Evolutionary conservation across 2,797 vertebrate species (phyloP), one percentile per base, ranked within the genome.

Genomic region (Onychomys torridus): DNA sequence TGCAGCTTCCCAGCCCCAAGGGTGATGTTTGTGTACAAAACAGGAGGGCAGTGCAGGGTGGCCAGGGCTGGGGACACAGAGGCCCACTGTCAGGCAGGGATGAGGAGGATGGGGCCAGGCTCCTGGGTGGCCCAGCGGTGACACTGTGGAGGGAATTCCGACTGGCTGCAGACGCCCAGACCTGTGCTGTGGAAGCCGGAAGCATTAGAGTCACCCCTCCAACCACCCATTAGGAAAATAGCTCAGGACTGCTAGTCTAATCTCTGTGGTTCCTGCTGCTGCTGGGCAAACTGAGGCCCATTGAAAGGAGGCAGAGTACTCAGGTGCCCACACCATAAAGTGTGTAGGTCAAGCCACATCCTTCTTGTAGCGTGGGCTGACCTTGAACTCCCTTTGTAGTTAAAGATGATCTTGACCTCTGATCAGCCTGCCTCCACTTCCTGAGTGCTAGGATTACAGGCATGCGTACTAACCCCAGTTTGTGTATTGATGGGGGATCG

Each of bases 11-110:
- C 57, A 67, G 89, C 69, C 69, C 29, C 34, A 14, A 65, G 40
- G 6, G 40, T 13, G 4, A 3, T 89, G 73, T 96, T 90, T 97
- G 89, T 94, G 13, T 96, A 89, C 94, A 95, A 96, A 97, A 97
- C 94, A 98, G 82, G 69, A 59, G 67, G 49, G 59, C 73, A 46
- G 29, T n/a, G 21, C 1, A 23, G 83, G n/a, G 43, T 46, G 78
- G 77, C 69, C 81, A 75, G 52, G 71, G 37, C 21, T 21, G 32
- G 17, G n/a, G 55, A 87, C 84, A 63, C 57, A 92, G 88, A 78
- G 88, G 63, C 49, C 52, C 82, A 27, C 91, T 79, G 90, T 73
- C 67, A 23, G 75, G 21, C 21, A 3, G 65, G 55, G 21, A 9
- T 1, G 27, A 65, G 85, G 34, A 1, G 0, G 63, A 43, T 7